Evolutionary conservation across 1,140 invertebrate genomes (phyloP).

Genomic region (Lepeophtheirus salmonis): DNA sequence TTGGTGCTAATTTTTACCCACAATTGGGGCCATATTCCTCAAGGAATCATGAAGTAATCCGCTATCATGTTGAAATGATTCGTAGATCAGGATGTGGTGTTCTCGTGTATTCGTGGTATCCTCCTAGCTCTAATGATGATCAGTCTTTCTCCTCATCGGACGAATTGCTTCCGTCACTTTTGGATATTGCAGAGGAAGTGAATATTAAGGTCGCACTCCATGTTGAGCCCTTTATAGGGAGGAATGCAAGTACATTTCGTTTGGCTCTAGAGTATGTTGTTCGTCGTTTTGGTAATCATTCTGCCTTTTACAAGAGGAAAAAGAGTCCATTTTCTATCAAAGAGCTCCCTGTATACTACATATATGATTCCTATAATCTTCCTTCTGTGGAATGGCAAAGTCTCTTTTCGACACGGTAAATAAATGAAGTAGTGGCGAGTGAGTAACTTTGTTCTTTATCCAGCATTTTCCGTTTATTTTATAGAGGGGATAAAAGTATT

Average conservation of each 20-base stretch:
- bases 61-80: constrained; percentile 31
- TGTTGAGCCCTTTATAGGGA: constrained; percentile 32
- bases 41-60: constrained; percentile 26
- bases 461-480: too few relatives aligned
- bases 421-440: too few relatives aligned
- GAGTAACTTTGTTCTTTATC: too few relatives aligned
- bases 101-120: constrained; percentile 30
- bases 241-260: constrained; percentile 26
- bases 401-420: constrained; percentile 20
- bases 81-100: constrained; percentile 27
- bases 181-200: constrained; percentile 27
- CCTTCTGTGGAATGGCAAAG: constrained; percentile 26
- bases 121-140: constrained; percentile 25
- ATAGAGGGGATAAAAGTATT: constrained; percentile 24
- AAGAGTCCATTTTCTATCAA: constrained; percentile 10
- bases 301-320: constrained; percentile 29
- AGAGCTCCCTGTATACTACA: constrained; percentile 31
- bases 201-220: constrained; percentile 32
- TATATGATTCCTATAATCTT: constrained; percentile 32
- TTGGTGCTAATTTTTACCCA: constrained; percentile 33
- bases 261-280: constrained; percentile 29
- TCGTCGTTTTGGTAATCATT: constrained; percentile 30
- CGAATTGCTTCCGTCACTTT: constrained; percentile 24
- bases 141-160: constrained; percentile 26
- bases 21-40: constrained; percentile 32